A percentile compares a stretch with the other conserved stretches of the same genome.
Evolutionary conservation across 2,888 invertebrate genomes (phyloP).

Genomic region (Ferdinandea cuprea): DNA sequence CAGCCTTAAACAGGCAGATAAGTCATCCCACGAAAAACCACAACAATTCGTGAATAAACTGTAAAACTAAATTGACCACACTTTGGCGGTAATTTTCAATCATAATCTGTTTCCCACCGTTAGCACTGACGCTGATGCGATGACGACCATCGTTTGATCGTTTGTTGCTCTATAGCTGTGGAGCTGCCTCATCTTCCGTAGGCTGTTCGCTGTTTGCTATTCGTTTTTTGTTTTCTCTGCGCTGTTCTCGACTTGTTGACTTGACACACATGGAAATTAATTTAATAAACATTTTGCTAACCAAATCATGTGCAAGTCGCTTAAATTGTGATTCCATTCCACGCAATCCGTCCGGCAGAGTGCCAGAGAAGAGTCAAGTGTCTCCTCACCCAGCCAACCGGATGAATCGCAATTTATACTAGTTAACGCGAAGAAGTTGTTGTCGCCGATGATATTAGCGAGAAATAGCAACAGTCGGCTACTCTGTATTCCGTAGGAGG

Average conservation of each 20-base stretch:
- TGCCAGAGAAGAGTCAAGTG: conserved; percentile 9
- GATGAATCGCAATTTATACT: conserved; percentile 72
- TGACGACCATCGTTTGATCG: neutral
- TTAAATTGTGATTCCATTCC: conserved; percentile 50
- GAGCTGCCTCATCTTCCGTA: conserved; percentile 33
- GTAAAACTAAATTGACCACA: conserved; percentile 57
- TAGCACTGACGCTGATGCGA: too few species aligned
- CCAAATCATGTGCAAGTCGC: conserved; percentile 53
- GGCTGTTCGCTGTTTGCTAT: conserved; percentile 9
- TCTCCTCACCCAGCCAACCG: conserved; percentile 62
- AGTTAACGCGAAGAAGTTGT: conserved; percentile 67
- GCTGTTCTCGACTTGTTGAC: conserved; percentile 17
- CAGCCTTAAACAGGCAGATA: conserved; percentile 30
- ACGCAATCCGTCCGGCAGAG: neutral
- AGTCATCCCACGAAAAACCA: conserved; percentile 71
- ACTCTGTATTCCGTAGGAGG: conserved; percentile 56
- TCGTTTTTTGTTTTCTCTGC: too few species aligned
- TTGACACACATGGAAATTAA: conserved; percentile 51
- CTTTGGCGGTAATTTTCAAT: conserved; percentile 49
- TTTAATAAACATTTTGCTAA: conserved; percentile 54
- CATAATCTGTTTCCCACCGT: conserved; percentile 38
- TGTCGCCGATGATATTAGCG: conserved; percentile 26
- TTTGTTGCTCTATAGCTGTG: neutral
- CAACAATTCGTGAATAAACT: conserved; percentile 69
- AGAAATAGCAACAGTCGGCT: conserved; percentile 62